Conservation (phyloP, 2,797 vertebrate genomes). For the Orientallactaga sibirica region DNA sequence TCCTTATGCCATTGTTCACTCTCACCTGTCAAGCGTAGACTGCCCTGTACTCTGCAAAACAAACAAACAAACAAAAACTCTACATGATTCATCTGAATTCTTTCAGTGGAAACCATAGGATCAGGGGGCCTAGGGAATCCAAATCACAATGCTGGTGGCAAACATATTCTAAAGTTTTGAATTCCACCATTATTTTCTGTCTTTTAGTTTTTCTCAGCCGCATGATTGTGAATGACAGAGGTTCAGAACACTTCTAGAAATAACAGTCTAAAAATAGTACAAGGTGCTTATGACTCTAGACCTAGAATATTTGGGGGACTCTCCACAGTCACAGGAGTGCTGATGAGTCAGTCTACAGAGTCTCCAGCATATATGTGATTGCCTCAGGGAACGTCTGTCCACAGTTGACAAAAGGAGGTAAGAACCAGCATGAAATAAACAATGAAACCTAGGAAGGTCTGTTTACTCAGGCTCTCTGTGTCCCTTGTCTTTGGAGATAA, state of each 20-base stretch:
- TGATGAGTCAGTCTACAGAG: too few relatives aligned
- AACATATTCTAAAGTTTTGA: background rate
- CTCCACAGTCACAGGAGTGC: too few relatives aligned
- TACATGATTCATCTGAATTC: background rate
- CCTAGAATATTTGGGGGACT: too few relatives aligned
- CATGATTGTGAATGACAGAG: background rate
- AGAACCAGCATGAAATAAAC: too few relatives aligned
- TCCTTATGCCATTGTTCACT: background rate
- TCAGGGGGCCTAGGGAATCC: background rate
- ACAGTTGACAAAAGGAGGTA: background rate
- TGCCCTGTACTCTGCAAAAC: too few relatives aligned
- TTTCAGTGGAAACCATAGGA: background rate
- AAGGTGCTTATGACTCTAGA: too few relatives aligned
- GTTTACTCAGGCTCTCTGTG: background rate
- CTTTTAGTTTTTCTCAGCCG: background rate
- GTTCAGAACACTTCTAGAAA: background rate
- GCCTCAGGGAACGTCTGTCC: too few relatives aligned
- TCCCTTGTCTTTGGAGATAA: background rate
- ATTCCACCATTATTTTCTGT: background rate
- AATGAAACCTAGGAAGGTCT: background rate
- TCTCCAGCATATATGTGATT: too few relatives aligned
- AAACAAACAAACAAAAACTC: too few relatives aligned
- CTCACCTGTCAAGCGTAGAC: too few relatives aligned
- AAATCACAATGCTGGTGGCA: background rate
- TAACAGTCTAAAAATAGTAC: too few relatives aligned